Base-by-base conservation (phyloP, 1,140 invertebrate genomes). In the Neocloeon triangulifer region DNA sequence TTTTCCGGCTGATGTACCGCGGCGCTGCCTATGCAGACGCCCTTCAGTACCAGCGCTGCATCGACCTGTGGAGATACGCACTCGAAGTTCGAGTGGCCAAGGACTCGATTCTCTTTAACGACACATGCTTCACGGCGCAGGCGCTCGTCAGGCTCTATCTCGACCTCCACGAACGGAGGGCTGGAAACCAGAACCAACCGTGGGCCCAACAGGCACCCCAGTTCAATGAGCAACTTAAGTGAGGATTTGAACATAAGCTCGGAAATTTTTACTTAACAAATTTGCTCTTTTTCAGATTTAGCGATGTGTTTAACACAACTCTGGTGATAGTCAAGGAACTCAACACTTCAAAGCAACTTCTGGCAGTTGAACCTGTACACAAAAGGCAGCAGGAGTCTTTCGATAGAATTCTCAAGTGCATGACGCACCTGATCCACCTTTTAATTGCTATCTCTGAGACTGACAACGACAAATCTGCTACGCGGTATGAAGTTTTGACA, bases 1-100 rank as follows among this genome's bases (percentile, higher is more conserved):
- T 86, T n/a, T 81, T 80, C 41, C 62, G 78, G 20, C 39, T 69
- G 2, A 67, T 69, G 62, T 69, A 62, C 44, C 55, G 80, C 34
- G 82, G 82, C 22, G 84, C 82, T 4, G 69, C 78, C 0, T 88
- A 84, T 55, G 81, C 78, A 1, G 82, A 89, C 50, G 68, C 76
- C 13, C 53, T 80, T 36, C 66, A 76, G 37, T 78, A 81, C 53
- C 76, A 84, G 45, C 59, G 73, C 31, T 86, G 81, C 49, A 77
- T 86, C 35, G 73, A 82, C 52, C 54, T 88, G 12, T 88, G 81
- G 81, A 57, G 61, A 35, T 67, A 78, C 51, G 73, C 75, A 18
- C 55, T 88, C 12, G 66, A 81, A 49, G 66, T 80, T 31, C 59
- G 77, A 39, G 69, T 84, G 5, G 62, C 68, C 41, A 81, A 73